Evolutionary conservation across 2,113 vertebrate species (phyloP).

Genomic region (Prochilodus magdalenae): DNA sequence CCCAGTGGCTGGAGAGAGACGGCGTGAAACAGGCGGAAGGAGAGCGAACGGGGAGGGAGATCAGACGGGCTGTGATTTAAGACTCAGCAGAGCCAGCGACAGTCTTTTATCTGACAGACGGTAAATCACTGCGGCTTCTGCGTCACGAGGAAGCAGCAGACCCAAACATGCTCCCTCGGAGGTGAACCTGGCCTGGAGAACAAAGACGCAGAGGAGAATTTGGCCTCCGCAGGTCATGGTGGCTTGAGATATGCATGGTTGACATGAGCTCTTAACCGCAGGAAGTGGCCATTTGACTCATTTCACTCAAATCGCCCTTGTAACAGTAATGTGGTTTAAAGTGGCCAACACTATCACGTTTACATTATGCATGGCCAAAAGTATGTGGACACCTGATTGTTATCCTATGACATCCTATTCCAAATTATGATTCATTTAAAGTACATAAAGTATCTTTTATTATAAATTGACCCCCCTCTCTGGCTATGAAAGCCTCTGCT

Average conservation of each 20-base stretch:
- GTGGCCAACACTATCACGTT: too few relatives aligned
- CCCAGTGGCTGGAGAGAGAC: constrained; percentile 8
- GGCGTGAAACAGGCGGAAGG: constrained; percentile 3
- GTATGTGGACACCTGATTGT: too few relatives aligned
- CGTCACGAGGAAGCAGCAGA: constrained; percentile 73
- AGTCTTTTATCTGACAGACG: constrained; percentile 79
- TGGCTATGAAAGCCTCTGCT: too few relatives aligned
- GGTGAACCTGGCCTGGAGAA: constrained; percentile 31
- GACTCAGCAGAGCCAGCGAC: constrained; percentile 76
- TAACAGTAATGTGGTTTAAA: too few relatives aligned
- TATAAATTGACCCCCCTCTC: too few relatives aligned
- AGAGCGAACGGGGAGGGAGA: neutral
- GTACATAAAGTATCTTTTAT: too few relatives aligned
- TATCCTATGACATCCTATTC: too few relatives aligned
- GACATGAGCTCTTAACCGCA: neutral
- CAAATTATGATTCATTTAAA: too few relatives aligned
- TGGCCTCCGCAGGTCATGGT: constrained; percentile 20
- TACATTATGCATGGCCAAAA: too few relatives aligned
- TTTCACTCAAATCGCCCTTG: too few relatives aligned
- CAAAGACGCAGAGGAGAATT: neutral
- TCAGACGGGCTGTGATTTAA: constrained; percentile 72
- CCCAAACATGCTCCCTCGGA: constrained; percentile 32
- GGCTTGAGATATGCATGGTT: constrained; percentile 14
- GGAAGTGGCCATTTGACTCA: neutral
- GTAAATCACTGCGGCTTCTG: constrained; percentile 80